A percentile compares a stretch with the other conserved stretches of the same genome.
These are phyloP conservation scores for Resseliella maxima DNA, from an alignment of 2,888 invertebrate species.

Conservation along the genomic window DNA sequence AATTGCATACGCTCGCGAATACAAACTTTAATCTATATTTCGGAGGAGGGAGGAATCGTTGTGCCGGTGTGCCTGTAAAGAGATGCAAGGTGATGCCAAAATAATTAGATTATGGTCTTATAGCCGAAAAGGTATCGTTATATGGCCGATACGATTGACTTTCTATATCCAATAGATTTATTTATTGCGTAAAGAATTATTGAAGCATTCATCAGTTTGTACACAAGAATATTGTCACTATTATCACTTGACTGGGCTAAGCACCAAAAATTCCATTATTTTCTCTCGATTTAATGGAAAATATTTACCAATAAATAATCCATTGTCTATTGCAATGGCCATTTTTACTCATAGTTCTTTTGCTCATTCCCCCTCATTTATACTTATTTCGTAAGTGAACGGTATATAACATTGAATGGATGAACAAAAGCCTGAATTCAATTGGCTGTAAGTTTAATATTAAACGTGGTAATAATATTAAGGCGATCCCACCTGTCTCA, in stretches of 20 bases:
- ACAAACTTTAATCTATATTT: background rate
- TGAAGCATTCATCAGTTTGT: background rate
- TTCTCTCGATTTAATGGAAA: constrained; percentile 31
- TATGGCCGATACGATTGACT: background rate
- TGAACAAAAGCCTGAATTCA: background rate
- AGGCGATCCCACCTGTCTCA: background rate
- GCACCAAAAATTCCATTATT: constrained; percentile 8
- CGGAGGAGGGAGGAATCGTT: no score
- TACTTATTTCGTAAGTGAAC: no score
- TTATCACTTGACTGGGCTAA: background rate
- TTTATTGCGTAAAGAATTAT: background rate
- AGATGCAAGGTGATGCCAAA: background rate
- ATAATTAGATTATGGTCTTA: constrained; percentile 52
- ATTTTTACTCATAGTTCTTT: background rate
- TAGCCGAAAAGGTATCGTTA: background rate
- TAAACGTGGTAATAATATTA: constrained; percentile 30
- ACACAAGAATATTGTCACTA: constrained; percentile 12
- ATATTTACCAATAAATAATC: constrained; percentile 7
- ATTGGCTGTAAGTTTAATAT: constrained; percentile 14
- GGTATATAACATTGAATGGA: background rate
- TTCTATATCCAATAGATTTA: background rate
- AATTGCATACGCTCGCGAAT: no score
- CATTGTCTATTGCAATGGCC: background rate
- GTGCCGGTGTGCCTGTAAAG: background rate
- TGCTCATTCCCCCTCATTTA: background rate